Conservation (phyloP, 1,140 invertebrate genomes). For the Dendrolimus kikuchii region DNA sequence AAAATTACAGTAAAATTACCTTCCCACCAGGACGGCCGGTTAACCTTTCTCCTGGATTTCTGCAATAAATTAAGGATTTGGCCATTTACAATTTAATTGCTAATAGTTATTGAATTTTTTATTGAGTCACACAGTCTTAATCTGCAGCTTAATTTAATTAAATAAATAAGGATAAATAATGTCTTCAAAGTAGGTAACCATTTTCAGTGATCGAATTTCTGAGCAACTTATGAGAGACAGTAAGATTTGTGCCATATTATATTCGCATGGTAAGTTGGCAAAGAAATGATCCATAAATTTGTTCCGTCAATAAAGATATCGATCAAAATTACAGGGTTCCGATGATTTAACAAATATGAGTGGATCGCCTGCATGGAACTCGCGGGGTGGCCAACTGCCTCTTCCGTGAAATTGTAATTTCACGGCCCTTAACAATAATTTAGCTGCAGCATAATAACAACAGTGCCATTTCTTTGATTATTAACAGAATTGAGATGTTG, state of each 20-base stretch:
- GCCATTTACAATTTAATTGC: too few relatives aligned
- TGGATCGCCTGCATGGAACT: constrained; percentile 38
- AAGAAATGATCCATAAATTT: constrained; percentile 69
- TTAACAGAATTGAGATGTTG: constrained; percentile 38
- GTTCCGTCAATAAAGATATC: constrained; percentile 66
- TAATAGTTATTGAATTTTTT: too few relatives aligned
- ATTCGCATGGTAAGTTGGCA: constrained; percentile 49
- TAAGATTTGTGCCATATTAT: constrained; percentile 46
- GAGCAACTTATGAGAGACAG: constrained; percentile 37
- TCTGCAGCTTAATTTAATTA: too few relatives aligned
- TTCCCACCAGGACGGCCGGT: too few relatives aligned
- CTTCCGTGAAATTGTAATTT: constrained; percentile 61
- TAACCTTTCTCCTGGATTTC: too few relatives aligned
- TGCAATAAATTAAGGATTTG: too few relatives aligned
- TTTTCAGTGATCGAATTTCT: constrained; percentile 21
- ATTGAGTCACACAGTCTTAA: too few relatives aligned
- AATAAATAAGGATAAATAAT: too few relatives aligned
- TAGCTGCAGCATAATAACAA: constrained; percentile 37
- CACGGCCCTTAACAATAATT: constrained; percentile 54
- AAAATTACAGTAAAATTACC: too few relatives aligned
- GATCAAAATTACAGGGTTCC: constrained; percentile 70
- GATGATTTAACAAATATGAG: constrained; percentile 68
- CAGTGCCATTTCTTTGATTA: constrained; percentile 52
- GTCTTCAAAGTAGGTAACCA: too few relatives aligned
- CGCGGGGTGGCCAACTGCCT: constrained; percentile 51